Evolutionary conservation across 2,113 vertebrate genomes (phyloP).

Genomic region (Isichthys henryi): DNA sequence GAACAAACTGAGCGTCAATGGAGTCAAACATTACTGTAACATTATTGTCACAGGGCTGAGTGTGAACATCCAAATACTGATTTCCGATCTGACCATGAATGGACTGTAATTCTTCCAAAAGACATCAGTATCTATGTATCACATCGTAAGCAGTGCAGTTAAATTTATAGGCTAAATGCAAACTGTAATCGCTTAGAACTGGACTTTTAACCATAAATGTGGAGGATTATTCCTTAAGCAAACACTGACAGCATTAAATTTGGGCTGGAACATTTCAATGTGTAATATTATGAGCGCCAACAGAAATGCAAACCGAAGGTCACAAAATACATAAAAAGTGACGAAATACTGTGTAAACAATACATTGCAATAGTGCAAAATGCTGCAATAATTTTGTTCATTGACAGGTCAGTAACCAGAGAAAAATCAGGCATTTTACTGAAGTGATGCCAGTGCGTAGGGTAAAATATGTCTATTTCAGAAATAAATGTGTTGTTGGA

Average conservation of each 20-base stretch:
- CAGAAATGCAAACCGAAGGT: neutral
- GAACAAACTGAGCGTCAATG: neutral
- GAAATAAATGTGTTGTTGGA: neutral
- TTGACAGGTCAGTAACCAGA: neutral
- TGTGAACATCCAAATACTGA: neutral
- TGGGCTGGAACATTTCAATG: neutral
- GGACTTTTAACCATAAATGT: neutral
- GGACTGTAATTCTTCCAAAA: neutral
- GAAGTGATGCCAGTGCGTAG: neutral
- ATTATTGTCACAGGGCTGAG: neutral
- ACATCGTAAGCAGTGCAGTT: neutral
- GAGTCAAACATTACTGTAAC: neutral
- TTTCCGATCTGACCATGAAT: neutral
- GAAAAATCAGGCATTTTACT: neutral
- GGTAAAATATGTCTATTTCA: neutral
- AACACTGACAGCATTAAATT: neutral
- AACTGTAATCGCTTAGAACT: neutral
- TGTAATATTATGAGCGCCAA: neutral
- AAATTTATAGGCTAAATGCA: neutral
- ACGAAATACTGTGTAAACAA: neutral
- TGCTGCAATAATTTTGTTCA: neutral
- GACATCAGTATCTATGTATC: neutral
- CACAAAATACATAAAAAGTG: neutral
- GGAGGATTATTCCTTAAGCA: neutral
- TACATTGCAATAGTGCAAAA: neutral